A percentile compares a stretch with the other conserved stretches of the same genome.
These are phyloP conservation scores for Liparis tanakae DNA, from an alignment of 2,797 vertebrate species.

Conservation along the genomic window DNA sequence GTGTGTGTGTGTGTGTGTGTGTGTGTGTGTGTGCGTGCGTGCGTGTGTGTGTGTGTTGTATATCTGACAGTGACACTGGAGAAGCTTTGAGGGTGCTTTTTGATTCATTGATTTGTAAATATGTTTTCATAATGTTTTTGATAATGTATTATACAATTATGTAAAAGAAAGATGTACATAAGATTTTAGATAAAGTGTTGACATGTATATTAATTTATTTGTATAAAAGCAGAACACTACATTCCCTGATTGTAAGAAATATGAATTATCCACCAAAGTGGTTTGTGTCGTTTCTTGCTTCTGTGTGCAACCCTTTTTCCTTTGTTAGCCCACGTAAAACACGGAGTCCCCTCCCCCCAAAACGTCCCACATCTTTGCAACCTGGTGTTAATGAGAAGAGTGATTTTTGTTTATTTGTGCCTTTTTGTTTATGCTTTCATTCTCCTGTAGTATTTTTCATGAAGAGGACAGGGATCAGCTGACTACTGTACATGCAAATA, in stretches of 20 bases:
- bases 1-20: slow-evolving; percentile 16
- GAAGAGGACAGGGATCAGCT: slow-evolving; percentile 53
- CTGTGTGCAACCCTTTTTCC: slow-evolving; percentile 49
- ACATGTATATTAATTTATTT: slow-evolving; percentile 84
- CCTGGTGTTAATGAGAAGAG: slow-evolving; percentile 46
- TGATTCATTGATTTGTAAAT: slow-evolving; percentile 84
- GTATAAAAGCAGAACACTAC: slow-evolving; percentile 76
- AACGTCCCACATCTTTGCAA: not conserved
- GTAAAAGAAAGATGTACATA: slow-evolving; percentile 85
- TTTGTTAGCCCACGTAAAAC: slow-evolving; percentile 44
- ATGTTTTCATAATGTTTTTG: slow-evolving; percentile 87
- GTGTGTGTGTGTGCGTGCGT: slow-evolving; percentile 35
- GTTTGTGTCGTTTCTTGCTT: slow-evolving; percentile 77
- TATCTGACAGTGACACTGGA: slow-evolving; percentile 18
- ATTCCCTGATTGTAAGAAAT: slow-evolving; percentile 76
- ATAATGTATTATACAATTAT: slow-evolving; percentile 84
- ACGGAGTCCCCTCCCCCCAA: slow-evolving; percentile 25
- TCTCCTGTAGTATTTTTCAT: slow-evolving; percentile 55
- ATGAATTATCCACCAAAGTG: slow-evolving; percentile 78
- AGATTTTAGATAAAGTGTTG: slow-evolving; percentile 86
- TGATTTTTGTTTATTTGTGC: slow-evolving; percentile 65
- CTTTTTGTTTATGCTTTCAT: slow-evolving; percentile 55
- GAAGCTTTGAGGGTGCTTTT: slow-evolving; percentile 76
- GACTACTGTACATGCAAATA: slow-evolving; percentile 68
- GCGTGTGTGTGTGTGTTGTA: slow-evolving; percentile 20